Conservation (phyloP, 2,113 vertebrate genomes). For the Cathartes aura region DNA sequence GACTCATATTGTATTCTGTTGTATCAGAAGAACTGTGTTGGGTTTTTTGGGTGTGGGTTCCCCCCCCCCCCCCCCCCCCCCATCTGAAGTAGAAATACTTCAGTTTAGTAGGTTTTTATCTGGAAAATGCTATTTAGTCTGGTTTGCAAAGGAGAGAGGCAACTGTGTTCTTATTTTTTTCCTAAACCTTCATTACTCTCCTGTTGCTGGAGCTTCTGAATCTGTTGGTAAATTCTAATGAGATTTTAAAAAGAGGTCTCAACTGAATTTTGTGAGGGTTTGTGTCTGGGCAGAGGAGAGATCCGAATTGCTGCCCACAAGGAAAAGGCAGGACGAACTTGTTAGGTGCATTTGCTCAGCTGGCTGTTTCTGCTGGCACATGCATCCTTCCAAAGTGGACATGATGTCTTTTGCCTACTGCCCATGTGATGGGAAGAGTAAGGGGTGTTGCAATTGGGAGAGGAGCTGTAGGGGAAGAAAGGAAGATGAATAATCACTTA, state of each 20-base stretch:
- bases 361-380: background rate
- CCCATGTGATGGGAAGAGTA: background rate
- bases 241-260: background rate
- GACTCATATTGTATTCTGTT: background rate
- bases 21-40: background rate
- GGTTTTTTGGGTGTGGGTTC: fast-evolving
- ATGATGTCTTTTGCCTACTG: background rate
- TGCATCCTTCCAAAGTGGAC: background rate
- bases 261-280: background rate
- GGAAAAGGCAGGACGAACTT: background rate
- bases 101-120: background rate
- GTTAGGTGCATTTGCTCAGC: background rate
- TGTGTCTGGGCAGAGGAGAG: background rate
- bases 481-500: background rate
- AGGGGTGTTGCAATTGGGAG: background rate
- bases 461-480: background rate
- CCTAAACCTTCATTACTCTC: background rate
- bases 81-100: background rate
- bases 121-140: background rate
- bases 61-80: too few species aligned
- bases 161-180: background rate
- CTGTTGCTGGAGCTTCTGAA: background rate
- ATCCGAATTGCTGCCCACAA: background rate
- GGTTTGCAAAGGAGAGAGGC: background rate
- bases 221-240: background rate